phyloP scores from a whole-genome alignment of 1,140 invertebrate genomes.

The Antheraea mylitta region DNA sequence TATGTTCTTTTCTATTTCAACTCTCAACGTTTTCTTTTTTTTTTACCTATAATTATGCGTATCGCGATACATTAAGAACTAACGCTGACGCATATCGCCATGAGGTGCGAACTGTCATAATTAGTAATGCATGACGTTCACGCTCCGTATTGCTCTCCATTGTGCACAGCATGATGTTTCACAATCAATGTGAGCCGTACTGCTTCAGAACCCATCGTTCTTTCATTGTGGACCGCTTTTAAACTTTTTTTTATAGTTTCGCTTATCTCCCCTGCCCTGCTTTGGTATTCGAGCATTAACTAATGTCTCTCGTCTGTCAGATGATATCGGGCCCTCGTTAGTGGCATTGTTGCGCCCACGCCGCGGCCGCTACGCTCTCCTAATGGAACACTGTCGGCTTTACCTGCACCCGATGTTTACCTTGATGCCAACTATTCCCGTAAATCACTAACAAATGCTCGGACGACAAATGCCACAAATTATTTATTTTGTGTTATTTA shows the following conservation, averaged over 20 bases:
- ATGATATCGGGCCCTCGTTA: conserved; percentile 57
- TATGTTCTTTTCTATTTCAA: not conserved
- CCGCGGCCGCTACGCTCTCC: conserved; percentile 22
- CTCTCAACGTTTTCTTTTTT: not conserved
- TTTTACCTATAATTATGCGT: not conserved
- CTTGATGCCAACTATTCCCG: conserved; percentile 25
- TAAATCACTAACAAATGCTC: conserved; percentile 35
- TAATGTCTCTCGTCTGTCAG: conserved; percentile 47
- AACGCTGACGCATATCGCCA: not conserved
- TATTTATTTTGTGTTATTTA: conserved; percentile 6
- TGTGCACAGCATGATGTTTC: conserved; percentile 60
- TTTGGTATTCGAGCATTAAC: conserved; percentile 39
- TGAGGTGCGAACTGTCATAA: conserved; percentile 14
- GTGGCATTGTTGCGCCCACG: conserved; percentile 61
- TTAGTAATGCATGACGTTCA: conserved; percentile 63
- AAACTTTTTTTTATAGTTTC: conserved; percentile 37
- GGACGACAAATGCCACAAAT: not conserved
- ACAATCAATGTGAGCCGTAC: conserved; percentile 58
- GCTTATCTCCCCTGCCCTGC: conserved; percentile 37
- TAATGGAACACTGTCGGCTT: conserved; percentile 54
- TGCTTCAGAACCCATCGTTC: conserved; percentile 43
- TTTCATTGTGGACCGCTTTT: conserved; percentile 39
- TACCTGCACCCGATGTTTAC: conserved; percentile 46
- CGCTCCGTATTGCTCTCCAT: conserved; percentile 58
- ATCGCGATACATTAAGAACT: not conserved